Conservation (phyloP, 2,797 vertebrate species). For the Hypotaenidia okinawae region DNA sequence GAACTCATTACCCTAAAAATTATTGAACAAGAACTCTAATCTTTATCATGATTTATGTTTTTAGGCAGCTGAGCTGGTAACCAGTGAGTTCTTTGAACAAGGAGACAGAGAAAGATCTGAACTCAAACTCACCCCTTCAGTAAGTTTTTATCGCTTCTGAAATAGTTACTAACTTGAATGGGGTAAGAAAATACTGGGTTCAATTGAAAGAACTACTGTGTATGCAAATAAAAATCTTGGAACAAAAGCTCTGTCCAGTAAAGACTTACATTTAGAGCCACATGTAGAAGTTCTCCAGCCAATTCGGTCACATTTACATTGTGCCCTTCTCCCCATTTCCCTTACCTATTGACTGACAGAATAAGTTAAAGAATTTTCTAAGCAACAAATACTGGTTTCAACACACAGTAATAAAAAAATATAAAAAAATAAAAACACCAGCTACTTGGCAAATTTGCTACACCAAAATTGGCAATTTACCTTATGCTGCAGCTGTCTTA, state of each 20-base stretch:
- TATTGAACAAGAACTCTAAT: background rate
- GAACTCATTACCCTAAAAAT: background rate
- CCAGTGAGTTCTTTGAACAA: constrained; percentile 98
- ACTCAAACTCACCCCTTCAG: constrained; percentile 96
- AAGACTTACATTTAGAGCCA: background rate
- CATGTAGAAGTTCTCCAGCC: background rate
- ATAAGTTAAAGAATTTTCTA: background rate
- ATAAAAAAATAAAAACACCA: background rate
- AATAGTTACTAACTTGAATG: background rate
- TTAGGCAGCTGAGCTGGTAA: constrained; percentile 97
- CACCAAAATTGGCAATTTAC: background rate
- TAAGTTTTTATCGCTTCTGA: constrained; percentile 79
- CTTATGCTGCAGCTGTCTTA: background rate
- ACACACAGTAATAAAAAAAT: background rate
- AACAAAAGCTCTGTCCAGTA: background rate
- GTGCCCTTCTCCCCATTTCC: background rate
- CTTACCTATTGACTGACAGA: background rate
- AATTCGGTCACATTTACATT: background rate
- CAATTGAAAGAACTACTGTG: background rate
- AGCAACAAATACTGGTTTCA: background rate
- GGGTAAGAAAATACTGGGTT: background rate
- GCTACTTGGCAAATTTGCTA: no score
- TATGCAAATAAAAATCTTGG: background rate
- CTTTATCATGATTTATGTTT: constrained; percentile 42
- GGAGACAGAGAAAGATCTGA: constrained; percentile 96